Evolutionary conservation across 2,797 vertebrate species (phyloP).

Genomic region (Oryzias sinensis): DNA sequence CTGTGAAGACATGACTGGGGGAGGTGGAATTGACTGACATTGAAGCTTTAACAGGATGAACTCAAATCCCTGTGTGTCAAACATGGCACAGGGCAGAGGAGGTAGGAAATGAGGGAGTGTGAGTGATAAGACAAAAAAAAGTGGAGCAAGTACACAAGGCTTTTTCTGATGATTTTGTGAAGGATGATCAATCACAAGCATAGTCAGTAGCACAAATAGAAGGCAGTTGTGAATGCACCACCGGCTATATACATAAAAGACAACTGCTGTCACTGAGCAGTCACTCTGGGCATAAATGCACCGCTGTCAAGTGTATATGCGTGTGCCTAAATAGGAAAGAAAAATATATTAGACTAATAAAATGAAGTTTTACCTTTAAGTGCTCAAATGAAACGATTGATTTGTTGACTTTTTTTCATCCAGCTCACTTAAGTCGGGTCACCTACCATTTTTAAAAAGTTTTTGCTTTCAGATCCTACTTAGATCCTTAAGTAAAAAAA

Average conservation of each 20-base stretch:
- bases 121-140: constrained; percentile 38
- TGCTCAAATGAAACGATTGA: no score
- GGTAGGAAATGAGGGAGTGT: constrained; percentile 29
- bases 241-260: constrained; percentile 44
- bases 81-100: constrained; percentile 20
- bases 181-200: constrained; percentile 31
- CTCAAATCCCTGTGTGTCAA: constrained; percentile 43
- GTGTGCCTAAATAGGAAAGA: constrained; percentile 17
- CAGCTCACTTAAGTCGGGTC: no score
- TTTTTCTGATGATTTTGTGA: constrained; percentile 25
- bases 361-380: background rate
- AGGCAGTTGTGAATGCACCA: constrained; percentile 40
- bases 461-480: no score
- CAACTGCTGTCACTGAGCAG: constrained; percentile 53
- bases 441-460: no score
- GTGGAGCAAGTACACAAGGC: constrained; percentile 7
- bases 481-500: no score
- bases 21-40: constrained; percentile 54
- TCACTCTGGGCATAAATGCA: constrained; percentile 41
- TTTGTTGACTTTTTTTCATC: no score
- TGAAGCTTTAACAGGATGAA: constrained; percentile 44
- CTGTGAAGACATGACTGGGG: constrained; percentile 46
- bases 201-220: constrained; percentile 14
- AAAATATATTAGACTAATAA: constrained; percentile 7
- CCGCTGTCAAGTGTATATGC: constrained; percentile 18